Base-by-base conservation (phyloP, 2,888 invertebrate genomes). In the Sarcophaga caerulescens region DNA sequence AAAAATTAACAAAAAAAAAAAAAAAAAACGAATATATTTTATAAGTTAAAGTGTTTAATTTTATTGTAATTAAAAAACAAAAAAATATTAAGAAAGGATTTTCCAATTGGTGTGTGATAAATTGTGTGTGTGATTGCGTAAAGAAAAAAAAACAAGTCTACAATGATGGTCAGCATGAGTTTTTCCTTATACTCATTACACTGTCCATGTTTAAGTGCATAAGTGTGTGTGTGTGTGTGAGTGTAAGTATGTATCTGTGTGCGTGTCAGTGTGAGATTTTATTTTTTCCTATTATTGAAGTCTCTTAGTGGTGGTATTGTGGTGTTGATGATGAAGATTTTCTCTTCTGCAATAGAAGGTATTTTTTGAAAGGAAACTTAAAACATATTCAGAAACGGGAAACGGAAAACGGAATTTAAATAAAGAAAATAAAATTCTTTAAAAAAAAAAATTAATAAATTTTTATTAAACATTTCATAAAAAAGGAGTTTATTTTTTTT, bases 101-200 rank as follows among this genome's bases (percentile, higher is more conserved):
- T 35, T 35, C 0, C 35, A 35, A 35, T 35, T 35, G 8, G 8
- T 35, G 45, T n/a, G 57, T n/a, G n/a, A n/a, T n/a, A n/a, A n/a
- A n/a, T n/a, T n/a, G n/a, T n/a, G n/a, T 79, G 62, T 77, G 68
- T 81, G 73, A 81, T 81, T 81, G 77, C 81, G 78, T 85, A 81
- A 85, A 85, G 75, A 47, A 14, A 14, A n/a, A n/a, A n/a, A n/a
- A 47, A 11, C 14, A 35, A 35, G 35, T 35, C 35, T 6, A 35
- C 25, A n/a, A 17, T 45, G 74, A 77, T 71, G 73, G 10, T 47
- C 77, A 85, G 68, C 57, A 65, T 81, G 63, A 81, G 76, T 45
- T 57, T 77, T 85, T 81, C 68, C 59, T 75, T 80, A 84, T 75
- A 47, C 14, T 47, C 14, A 35, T 47, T 75, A 75, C 69, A 65